Conservation (phyloP, 92 coral and sea anemone species). For the Phenganax stokvisi region DNA sequence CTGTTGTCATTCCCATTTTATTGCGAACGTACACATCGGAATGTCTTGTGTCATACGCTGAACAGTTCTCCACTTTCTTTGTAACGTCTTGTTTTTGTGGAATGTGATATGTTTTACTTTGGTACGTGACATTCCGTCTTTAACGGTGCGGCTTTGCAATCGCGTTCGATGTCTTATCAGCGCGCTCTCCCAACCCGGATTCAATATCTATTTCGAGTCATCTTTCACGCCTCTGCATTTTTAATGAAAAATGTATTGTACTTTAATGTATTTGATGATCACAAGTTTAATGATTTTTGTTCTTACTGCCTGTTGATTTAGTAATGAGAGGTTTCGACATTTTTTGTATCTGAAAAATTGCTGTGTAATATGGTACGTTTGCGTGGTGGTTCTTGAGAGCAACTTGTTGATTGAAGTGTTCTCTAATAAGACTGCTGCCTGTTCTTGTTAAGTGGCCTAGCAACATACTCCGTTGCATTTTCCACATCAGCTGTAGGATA, state of each 20-base stretch:
- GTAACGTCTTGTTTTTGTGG: too few species aligned
- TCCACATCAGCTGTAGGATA: not conserved
- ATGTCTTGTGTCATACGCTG: too few species aligned
- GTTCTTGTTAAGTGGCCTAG: slow-evolving; percentile 20
- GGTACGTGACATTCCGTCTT: not conserved
- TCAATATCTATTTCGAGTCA: not conserved
- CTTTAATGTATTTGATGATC: slow-evolving; percentile 16
- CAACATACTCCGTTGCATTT: slow-evolving; percentile 10
- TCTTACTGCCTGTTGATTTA: too few species aligned
- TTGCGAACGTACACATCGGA: too few species aligned
- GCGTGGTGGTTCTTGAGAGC: slow-evolving; percentile 5
- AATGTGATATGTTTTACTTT: too few species aligned
- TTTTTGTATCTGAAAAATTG: not conserved
- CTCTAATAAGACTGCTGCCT: not conserved
- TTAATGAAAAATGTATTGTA: slow-evolving; percentile 31
- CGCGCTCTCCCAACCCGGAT: too few species aligned
- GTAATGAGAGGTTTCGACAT: not conserved
- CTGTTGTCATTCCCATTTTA: too few species aligned
- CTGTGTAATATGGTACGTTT: slow-evolving; percentile 1
- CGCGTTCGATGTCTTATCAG: too few species aligned
- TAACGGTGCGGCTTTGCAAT: not conserved
- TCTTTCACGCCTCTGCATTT: not conserved
- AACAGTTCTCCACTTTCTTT: too few species aligned
- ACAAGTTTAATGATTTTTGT: not conserved
- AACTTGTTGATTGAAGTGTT: slow-evolving; percentile 11